Conservation (phyloP, 2,888 invertebrate species). For the Trissolcus brochymenae region DNA sequence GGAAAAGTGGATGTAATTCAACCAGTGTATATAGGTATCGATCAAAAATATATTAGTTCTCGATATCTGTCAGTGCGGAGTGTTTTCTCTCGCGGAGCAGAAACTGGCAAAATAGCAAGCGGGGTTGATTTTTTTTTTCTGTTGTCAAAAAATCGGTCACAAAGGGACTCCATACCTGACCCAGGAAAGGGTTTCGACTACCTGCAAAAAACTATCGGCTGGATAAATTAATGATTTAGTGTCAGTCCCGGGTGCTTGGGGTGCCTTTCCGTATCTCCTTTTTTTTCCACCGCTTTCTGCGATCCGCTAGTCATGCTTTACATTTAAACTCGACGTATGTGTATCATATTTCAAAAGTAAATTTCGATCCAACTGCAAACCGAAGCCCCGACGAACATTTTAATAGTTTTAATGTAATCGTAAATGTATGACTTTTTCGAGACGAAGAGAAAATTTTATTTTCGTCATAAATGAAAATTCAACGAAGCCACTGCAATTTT, state of each 20-base stretch:
- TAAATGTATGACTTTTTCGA: neutral
- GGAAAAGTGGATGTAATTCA: conserved; percentile 70
- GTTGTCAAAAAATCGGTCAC: conserved; percentile 59
- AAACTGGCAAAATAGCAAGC: conserved; percentile 59
- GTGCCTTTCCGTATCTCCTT: conserved; percentile 45
- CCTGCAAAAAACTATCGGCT: conserved; percentile 65
- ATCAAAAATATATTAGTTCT: conserved; percentile 77
- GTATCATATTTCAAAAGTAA: conserved; percentile 48
- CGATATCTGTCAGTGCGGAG: conserved; percentile 75
- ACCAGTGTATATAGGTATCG: conserved; percentile 66
- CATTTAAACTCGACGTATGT: conserved; percentile 45
- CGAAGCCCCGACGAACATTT: neutral
- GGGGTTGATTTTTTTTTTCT: conserved; percentile 58
- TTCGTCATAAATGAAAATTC: too few species aligned
- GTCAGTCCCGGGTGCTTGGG: conserved; percentile 71
- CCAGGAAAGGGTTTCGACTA: conserved; percentile 69
- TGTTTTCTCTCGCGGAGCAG: conserved; percentile 70
- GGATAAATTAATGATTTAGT: conserved; percentile 76
- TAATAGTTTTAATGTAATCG: conserved; percentile 24
- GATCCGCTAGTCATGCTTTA: conserved; percentile 49
- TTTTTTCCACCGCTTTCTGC: conserved; percentile 29
- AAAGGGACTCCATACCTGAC: conserved; percentile 70
- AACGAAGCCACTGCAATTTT: too few species aligned
- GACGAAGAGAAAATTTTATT: neutral
- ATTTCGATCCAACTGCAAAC: conserved; percentile 37